A percentile compares a stretch with the other conserved stretches of the same genome.
Conservation (phyloP, 2,113 vertebrate genomes). For the Scopus umbretta region DNA sequence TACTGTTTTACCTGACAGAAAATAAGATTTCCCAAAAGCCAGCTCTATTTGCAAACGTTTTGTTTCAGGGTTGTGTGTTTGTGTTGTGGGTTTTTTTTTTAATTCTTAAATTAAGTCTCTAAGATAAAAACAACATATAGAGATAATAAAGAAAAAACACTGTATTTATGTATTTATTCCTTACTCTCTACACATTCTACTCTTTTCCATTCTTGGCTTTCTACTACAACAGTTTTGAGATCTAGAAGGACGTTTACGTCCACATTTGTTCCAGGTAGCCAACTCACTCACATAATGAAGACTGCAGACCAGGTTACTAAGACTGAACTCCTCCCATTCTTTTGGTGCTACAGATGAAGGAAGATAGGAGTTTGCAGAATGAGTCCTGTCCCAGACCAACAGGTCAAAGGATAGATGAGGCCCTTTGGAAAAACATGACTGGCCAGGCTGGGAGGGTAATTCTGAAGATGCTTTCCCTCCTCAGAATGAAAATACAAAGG, state of each 20-base stretch:
- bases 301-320: background rate
- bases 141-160: background rate
- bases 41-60: background rate
- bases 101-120: background rate
- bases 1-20: background rate
- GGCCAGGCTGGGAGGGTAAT: background rate
- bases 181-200: background rate
- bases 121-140: background rate
- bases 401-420: background rate
- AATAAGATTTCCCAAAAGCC: background rate
- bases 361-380: background rate
- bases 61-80: background rate
- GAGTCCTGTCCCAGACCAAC: background rate
- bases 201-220: background rate
- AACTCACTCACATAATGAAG: background rate
- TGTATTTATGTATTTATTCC: background rate
- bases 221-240: background rate
- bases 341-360: background rate
- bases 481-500: background rate
- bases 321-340: background rate
- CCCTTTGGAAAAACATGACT: background rate
- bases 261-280: background rate
- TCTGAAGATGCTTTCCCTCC: background rate
- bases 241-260: background rate
- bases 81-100: too few relatives aligned